Evolutionary conservation across 1,140 invertebrate genomes (phyloP).

Genomic region (Trissolcus basalis): DNA sequence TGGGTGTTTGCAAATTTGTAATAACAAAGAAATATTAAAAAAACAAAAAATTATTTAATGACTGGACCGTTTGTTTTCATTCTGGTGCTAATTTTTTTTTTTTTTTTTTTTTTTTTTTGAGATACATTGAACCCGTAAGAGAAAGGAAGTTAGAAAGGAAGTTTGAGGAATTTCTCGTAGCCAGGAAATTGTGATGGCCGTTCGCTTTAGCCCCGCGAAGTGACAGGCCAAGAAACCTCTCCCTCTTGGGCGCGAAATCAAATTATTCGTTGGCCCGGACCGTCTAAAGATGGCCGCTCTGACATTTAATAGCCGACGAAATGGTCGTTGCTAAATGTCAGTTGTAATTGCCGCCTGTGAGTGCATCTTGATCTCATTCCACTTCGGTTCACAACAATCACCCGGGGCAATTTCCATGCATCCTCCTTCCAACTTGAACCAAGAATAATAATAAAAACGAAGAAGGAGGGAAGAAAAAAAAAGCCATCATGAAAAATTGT

Average conservation of each 20-base stretch:
- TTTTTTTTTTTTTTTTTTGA: too few species aligned
- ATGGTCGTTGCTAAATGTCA: constrained; percentile 59
- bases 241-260: constrained; percentile 11
- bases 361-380: constrained; percentile 12
- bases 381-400: neutral
- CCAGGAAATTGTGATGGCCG: constrained; percentile 38
- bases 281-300: constrained; percentile 44
- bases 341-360: constrained; percentile 25
- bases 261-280: constrained; percentile 48
- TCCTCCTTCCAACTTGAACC: too few species aligned
- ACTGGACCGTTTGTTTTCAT: too few species aligned
- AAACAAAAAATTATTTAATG: too few species aligned
- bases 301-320: constrained; percentile 52
- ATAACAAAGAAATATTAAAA: too few species aligned
- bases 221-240: constrained; percentile 23
- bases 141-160: constrained; percentile 54
- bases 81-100: constrained; percentile 15
- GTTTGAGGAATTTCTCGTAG: constrained; percentile 35
- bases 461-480: too few species aligned
- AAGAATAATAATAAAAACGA: too few species aligned
- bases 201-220: constrained; percentile 10
- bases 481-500: too few species aligned
- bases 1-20: too few species aligned
- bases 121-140: constrained; percentile 41
- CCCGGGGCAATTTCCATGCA: neutral